Conservation (phyloP, 2,113 vertebrate genomes). For the Nicator chloris region DNA sequence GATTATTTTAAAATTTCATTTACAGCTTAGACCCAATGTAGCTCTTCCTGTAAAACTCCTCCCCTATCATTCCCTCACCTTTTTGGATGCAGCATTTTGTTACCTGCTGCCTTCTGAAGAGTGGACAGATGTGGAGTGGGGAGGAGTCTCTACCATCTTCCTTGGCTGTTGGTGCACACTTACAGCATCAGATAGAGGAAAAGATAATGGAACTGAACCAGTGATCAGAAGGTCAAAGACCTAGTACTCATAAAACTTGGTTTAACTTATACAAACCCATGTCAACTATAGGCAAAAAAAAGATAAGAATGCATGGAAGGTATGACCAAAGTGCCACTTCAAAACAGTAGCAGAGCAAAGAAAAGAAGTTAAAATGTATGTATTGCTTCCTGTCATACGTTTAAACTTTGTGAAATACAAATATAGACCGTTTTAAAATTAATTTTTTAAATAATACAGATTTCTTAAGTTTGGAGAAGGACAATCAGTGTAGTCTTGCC, state of each 20-base stretch:
- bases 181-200: not conserved
- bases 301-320: not conserved
- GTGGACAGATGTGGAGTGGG: fast-evolving
- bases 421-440: not conserved
- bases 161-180: not conserved
- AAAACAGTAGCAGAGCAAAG: not conserved
- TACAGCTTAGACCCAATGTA: not conserved
- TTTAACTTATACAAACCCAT: not conserved
- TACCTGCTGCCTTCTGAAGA: not conserved
- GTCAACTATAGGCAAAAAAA: not conserved
- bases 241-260: not conserved
- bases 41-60: not conserved
- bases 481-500: not conserved
- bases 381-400: not conserved
- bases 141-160: not conserved
- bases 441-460: not conserved
- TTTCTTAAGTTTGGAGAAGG: not conserved
- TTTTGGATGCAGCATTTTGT: not conserved
- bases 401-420: not conserved
- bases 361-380: not conserved
- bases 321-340: not conserved
- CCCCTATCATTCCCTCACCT: not conserved
- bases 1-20: not conserved
- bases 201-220: not conserved
- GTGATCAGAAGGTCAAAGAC: not conserved